Evolutionary conservation across 2,797 vertebrate species (phyloP), one percentile per base, ranked within the genome.

Genomic region (Paratrypauchen microcephalus): DNA sequence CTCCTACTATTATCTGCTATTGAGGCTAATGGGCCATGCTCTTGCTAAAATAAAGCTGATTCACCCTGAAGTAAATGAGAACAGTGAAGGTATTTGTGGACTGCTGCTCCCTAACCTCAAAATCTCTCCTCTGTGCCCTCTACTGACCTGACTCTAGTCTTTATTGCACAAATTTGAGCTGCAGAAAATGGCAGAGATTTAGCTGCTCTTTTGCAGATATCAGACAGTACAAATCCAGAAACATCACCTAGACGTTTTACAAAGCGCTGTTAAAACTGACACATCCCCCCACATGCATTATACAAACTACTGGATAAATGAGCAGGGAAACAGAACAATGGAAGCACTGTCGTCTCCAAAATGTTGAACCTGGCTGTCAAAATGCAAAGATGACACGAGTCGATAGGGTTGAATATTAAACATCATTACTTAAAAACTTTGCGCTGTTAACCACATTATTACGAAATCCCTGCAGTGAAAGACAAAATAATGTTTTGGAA

Each of bases 251-350:
- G n/a, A 61, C 11, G n/a, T 32, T 61, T 41, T 41, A 41, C 55
- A 72, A 32, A 30, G 7, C 50, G 66, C 21, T 1, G 69, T 68
- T 71, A 30, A 80, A 78, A 71, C 36, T 26, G 59, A 56, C 32
- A 76, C 70, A 77, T 68, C 59, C 58, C 55, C 55, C 62, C 58
- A 60, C 67, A 75, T 78, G 55, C 76, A 74, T 84, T 80, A 86
- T 80, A 73, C 69, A 48, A 47, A 64, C 5, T 12, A 21, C 39
- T 63, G 41, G 47, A 64, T 47, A 64, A 47, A 47, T 18, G 39
- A 63, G 61, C 21, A 39, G 5, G 61, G 21, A 63, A 64, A 64
- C 39, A 64, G 41, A 62, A 62, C 36, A 21, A 39, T 18, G 6
- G 39, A 24, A 48, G 41, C 16, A 1, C 62, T 7, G 13, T 21